Evolutionary conservation across 2,797 vertebrate genomes (phyloP).

Genomic region (Platyrinchus mystaceus): DNA sequence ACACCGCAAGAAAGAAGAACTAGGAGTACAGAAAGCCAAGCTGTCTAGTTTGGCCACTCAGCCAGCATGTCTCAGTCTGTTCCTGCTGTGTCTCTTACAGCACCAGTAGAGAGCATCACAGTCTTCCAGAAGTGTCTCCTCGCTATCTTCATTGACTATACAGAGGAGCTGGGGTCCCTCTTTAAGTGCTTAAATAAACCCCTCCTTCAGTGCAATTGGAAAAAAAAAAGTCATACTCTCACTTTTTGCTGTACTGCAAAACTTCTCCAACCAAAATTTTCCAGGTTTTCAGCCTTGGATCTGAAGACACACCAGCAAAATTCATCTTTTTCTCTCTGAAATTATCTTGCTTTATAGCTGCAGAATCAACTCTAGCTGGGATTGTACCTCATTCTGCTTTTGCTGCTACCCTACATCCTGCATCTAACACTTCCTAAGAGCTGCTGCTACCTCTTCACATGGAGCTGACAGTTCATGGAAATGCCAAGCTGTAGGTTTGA

Average conservation of each 20-base stretch:
- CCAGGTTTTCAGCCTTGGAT: not conserved
- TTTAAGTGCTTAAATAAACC: not conserved
- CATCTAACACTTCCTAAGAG: not conserved
- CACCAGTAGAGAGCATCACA: not conserved
- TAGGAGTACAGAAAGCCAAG: too few relatives aligned
- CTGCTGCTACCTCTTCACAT: not conserved
- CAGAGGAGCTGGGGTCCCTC: not conserved
- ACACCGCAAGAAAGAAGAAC: too few relatives aligned
- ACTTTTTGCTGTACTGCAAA: not conserved
- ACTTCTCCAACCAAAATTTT: not conserved
- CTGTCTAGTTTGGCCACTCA: too few relatives aligned
- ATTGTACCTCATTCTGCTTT: not conserved
- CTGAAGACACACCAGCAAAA: not conserved
- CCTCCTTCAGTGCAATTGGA: not conserved
- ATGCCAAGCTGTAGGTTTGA: not conserved
- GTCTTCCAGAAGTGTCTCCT: not conserved
- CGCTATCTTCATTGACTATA: not conserved
- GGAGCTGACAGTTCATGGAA: not conserved
- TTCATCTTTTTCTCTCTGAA: not conserved
- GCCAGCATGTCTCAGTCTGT: too few relatives aligned
- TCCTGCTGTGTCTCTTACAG: not conserved
- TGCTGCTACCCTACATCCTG: accelerated
- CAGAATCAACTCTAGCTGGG: not conserved
- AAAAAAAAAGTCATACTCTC: not conserved
- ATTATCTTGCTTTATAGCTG: not conserved